A percentile compares a stretch with the other conserved stretches of the same genome.
phyloP scores from a whole-genome alignment of 2,888 invertebrate genomes.

The Heterodera filipjevi region DNA sequence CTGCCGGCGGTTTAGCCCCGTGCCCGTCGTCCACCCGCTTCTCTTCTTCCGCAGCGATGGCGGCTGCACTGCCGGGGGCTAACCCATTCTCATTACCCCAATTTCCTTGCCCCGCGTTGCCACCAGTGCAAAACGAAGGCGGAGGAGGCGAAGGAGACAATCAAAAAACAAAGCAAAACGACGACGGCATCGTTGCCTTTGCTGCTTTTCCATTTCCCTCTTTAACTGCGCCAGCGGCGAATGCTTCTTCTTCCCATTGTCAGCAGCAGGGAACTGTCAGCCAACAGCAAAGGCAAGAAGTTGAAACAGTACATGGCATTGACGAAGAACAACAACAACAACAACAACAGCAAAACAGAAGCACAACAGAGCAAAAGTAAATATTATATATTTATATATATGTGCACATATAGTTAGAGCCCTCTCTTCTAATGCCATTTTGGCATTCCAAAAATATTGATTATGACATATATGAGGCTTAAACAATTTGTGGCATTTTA shows the following conservation, averaged over 20 bases:
- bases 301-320: background rate
- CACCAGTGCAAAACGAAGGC: background rate
- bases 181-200: background rate
- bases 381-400: no score
- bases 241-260: background rate
- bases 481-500: no score
- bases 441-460: no score
- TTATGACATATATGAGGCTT: no score
- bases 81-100: constrained; percentile 16
- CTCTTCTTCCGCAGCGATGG: constrained; percentile 9
- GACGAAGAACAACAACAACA: background rate
- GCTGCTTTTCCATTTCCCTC: background rate
- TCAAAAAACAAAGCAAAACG: constrained; percentile 4
- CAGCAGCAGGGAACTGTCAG: background rate
- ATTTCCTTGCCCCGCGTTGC: background rate
- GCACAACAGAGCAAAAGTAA: no score
- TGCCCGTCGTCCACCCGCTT: constrained; percentile 3
- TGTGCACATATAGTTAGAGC: no score
- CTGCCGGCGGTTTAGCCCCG: background rate
- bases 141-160: background rate
- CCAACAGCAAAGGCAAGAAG: background rate
- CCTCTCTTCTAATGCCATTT: no score
- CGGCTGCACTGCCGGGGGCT: background rate
- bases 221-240: no score
- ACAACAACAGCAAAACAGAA: background rate